Percentiles rank a stretch among this genome's conserved stretches.
These are phyloP conservation scores for Pristiophorus japonicus DNA, from an alignment of 2,113 vertebrate species.

Conservation along the genomic window DNA sequence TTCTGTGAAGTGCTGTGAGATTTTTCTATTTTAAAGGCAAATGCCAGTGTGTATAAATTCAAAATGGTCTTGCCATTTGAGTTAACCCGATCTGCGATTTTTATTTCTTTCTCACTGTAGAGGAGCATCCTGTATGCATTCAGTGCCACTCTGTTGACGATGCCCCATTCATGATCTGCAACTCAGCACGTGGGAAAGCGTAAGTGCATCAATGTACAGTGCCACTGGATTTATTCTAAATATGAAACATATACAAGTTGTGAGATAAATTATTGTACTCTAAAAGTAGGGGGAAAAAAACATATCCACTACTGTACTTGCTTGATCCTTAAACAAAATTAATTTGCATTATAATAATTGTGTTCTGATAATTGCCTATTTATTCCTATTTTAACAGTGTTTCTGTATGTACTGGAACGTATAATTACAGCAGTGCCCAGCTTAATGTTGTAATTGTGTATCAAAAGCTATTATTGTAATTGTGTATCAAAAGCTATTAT, in stretches of 20 bases:
- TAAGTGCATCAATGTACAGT: not conserved
- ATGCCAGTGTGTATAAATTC: not conserved
- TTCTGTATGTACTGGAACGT: not conserved
- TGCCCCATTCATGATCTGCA: not conserved
- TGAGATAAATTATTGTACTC: not conserved
- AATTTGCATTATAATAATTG: not conserved
- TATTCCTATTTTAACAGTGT: not conserved
- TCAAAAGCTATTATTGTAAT: not conserved
- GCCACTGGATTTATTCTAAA: not conserved
- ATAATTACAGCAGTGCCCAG: not conserved
- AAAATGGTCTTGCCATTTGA: not conserved
- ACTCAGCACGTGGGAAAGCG: not conserved
- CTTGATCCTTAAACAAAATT: not conserved
- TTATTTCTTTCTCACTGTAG: not conserved
- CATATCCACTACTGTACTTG: not conserved
- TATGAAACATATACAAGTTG: not conserved
- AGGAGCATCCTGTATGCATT: not conserved
- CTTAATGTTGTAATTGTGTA: not conserved
- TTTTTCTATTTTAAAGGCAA: not conserved
- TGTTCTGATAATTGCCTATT: not conserved
- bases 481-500: not conserved
- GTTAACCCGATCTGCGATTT: not conserved
- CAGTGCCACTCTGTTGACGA: not conserved
- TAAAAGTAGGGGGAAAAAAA: not conserved
- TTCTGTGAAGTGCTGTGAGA: not conserved